phyloP scores from a whole-genome alignment of 2,888 invertebrate species.

The Macropis europaea region DNA sequence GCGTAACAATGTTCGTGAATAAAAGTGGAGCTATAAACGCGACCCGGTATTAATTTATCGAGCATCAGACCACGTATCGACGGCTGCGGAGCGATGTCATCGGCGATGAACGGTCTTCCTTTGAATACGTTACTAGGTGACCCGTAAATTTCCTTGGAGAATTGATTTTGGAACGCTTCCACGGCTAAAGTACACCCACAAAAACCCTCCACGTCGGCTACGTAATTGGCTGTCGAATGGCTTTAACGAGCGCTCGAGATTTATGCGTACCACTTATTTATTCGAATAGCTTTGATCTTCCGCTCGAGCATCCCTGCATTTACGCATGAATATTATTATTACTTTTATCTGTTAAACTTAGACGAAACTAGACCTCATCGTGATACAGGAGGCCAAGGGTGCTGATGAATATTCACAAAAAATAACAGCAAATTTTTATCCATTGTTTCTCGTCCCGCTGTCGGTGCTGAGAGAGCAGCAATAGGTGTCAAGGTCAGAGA shows the following conservation, averaged over 20 bases:
- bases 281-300: constrained; percentile 29
- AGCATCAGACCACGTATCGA: constrained; percentile 25
- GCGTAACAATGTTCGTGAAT: not conserved
- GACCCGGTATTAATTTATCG: constrained; percentile 30
- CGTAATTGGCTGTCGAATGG: constrained; percentile 66
- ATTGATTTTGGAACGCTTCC: constrained; percentile 63
- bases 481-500: constrained; percentile 10
- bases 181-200: constrained; percentile 52
- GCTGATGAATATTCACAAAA: constrained; percentile 22
- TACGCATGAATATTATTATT: constrained; percentile 49
- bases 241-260: constrained; percentile 59
- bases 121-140: constrained; percentile 56
- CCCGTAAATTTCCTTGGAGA: constrained; percentile 60
- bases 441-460: not conserved
- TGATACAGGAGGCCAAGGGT: not conserved
- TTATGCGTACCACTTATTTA: constrained; percentile 59
- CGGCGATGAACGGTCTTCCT: constrained; percentile 46
- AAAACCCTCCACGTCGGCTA: constrained; percentile 59
- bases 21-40: no score
- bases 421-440: not conserved
- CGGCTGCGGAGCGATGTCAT: constrained; percentile 7
- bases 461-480: not conserved
- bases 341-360: constrained; percentile 44
- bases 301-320: constrained; percentile 25
- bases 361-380: constrained; percentile 39